Evolutionary conservation across 2,113 vertebrate genomes (phyloP).

Genomic region (Octodon degus): DNA sequence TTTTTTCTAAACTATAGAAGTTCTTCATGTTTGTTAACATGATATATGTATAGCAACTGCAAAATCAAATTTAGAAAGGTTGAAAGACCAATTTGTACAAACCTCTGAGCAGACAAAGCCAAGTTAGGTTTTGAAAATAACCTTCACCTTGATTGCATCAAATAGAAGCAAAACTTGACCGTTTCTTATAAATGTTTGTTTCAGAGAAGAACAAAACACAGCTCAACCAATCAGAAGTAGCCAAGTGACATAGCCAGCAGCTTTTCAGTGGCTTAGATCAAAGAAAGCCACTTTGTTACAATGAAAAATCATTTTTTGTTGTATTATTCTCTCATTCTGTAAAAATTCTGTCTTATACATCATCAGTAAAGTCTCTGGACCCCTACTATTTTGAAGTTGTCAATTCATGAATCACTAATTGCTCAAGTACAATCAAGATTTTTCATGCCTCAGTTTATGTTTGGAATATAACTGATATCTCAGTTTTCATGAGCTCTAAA

Average conservation of each 20-base stretch:
- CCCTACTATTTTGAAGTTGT: neutral
- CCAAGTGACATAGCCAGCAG: neutral
- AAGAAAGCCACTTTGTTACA: neutral
- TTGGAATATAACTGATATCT: neutral
- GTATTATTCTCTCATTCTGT: neutral
- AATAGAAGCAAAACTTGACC: neutral
- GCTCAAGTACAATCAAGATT: neutral
- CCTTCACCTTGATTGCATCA: neutral
- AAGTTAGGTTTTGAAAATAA: neutral
- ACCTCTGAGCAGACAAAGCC: neutral
- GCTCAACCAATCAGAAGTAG: neutral
- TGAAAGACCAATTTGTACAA: neutral
- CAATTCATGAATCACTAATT: neutral
- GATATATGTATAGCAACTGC: neutral
- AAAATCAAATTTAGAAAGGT: neutral
- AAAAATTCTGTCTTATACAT: neutral
- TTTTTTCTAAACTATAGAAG: neutral
- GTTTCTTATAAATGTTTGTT: neutral
- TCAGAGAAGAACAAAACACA: neutral
- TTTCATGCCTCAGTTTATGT: neutral
- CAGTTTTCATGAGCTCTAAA: neutral
- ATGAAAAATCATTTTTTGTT: neutral
- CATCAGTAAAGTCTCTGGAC: neutral
- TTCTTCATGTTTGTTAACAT: neutral
- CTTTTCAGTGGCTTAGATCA: neutral